Evolutionary conservation across 2,888 invertebrate genomes (phyloP), one percentile per base, ranked within the genome.

Genomic region (Branchellion lobata): DNA sequence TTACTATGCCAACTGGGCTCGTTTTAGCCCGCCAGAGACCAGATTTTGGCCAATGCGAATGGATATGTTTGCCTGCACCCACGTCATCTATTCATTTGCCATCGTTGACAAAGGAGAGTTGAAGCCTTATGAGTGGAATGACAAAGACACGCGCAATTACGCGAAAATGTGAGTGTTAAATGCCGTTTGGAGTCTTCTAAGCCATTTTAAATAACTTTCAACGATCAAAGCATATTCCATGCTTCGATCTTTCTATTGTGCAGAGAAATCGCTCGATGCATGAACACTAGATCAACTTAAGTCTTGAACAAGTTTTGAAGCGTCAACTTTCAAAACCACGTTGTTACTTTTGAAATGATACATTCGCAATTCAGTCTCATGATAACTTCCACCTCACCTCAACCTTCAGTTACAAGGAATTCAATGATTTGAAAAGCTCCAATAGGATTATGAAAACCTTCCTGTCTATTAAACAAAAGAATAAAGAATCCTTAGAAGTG

Each of bases 81-180:
- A 98, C 89, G 89, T 98, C 84, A 93, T 98, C 85, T 98, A 94
- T 89, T 94, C 97, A 24, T 98, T 98, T 88, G 97, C 96, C 1
- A 96, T 95, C 94, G 89, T 98, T 89, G 95, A 96, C 89, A 96
- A 96, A 86, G 95, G 95, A 83, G 93, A 94, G 84, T 89, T 97
- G 80, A 93, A 93, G 82, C 93, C 95, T 24, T 96, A 94, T 86
- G 96, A 96, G 87, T 92, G 94, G 84, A 96, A 96, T 86, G 96
- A 96, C 85, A 95, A 82, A 27, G 40, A 31, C 61, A 81, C 81
- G 5, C 57, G 72, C 24, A 81, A 82, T 81, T 65, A 36, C 27
- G 80, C 68, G 27, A 83, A 82, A 75, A 82, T 83, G 83, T 84
- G 78, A 77, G 82, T 78, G 34, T 29, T n/a, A n/a, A 36, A 36